phyloP scores from a whole-genome alignment of 2,888 invertebrate species.

The Diploptera punctata region DNA sequence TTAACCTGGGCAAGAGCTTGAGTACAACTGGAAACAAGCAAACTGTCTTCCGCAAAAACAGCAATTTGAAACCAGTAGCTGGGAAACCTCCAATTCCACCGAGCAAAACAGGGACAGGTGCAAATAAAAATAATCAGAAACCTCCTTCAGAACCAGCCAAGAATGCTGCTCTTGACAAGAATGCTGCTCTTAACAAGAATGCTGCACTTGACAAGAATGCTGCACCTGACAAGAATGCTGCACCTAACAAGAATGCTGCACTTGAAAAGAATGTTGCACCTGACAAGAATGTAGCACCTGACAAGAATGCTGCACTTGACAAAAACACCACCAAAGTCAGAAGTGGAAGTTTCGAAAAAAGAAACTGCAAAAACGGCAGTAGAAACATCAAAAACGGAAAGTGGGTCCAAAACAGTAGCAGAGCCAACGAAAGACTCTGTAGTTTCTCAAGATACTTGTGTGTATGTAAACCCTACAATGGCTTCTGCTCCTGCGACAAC shows the following conservation, averaged over 20 bases:
- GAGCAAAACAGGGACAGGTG: not conserved
- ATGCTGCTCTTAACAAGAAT: no score
- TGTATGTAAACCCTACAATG: slow-evolving; percentile 38
- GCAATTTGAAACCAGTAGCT: slow-evolving; percentile 10
- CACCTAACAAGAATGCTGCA: no score
- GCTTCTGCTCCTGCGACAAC: slow-evolving; percentile 34
- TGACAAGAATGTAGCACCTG: no score
- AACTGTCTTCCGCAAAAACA: slow-evolving; percentile 16
- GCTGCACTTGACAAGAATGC: no score
- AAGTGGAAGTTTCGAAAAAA: not conserved
- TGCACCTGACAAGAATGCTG: no score
- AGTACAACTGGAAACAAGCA: not conserved
- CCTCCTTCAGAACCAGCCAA: not conserved
- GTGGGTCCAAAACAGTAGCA: not conserved
- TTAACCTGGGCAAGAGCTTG: not conserved
- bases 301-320: no score
- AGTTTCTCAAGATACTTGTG: slow-evolving; percentile 18
- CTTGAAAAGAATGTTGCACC: no score
- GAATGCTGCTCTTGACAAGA: no score
- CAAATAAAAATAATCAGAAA: no score
- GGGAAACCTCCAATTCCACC: slow-evolving; percentile 37
- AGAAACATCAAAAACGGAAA: not conserved
- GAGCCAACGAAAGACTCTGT: not conserved
- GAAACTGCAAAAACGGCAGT: not conserved
- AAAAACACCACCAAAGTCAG: no score